These are phyloP conservation scores for Canis aureus DNA, from an alignment of 2,113 vertebrate genomes.

Conservation along the genomic window DNA sequence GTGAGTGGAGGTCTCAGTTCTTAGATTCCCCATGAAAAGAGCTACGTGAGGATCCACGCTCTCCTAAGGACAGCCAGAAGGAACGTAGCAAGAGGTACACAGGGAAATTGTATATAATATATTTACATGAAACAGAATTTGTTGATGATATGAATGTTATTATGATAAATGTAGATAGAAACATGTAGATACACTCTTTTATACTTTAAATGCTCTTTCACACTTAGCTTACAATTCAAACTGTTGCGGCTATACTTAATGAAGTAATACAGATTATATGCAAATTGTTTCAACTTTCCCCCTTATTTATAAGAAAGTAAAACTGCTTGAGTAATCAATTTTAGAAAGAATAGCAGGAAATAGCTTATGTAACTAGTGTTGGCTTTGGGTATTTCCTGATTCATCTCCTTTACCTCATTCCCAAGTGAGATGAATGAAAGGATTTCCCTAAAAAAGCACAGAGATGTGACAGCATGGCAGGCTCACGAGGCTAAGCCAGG, in stretches of 20 bases:
- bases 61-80: not conserved
- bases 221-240: conserved; percentile 74
- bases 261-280: conserved; percentile 77
- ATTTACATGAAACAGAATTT: conserved; percentile 67
- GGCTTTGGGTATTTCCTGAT: not conserved
- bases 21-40: not conserved
- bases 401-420: conserved; percentile 27
- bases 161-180: conserved; percentile 62
- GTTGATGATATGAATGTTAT: conserved; percentile 56
- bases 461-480: not conserved
- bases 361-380: not conserved
- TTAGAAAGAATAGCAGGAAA: conserved; percentile 52
- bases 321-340: conserved; percentile 61
- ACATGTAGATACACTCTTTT: conserved; percentile 47
- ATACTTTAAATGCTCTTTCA: conserved; percentile 62
- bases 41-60: not conserved
- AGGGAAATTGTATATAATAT: conserved; percentile 36
- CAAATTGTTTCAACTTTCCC: conserved; percentile 73
- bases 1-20: not conserved
- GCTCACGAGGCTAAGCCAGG: not conserved
- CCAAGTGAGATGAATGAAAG: not conserved
- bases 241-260: conserved; percentile 55
- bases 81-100: not conserved
- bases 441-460: not conserved
- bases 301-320: conserved; percentile 40